These are phyloP conservation scores for Mirounga angustirostris DNA, from an alignment of 2,113 vertebrate species.

Conservation along the genomic window DNA sequence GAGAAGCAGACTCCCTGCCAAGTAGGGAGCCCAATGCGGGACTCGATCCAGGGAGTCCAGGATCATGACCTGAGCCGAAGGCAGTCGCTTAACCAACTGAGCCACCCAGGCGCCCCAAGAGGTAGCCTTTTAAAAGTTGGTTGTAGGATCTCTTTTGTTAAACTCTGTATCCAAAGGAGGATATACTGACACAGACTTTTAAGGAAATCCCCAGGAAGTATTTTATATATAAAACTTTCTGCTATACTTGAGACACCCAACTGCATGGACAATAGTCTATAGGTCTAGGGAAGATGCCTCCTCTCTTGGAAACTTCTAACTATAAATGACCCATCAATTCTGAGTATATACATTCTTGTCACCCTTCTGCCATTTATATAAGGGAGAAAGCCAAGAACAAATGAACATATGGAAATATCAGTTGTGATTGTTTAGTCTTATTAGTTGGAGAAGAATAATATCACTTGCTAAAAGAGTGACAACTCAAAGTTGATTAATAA, in stretches of 20 bases:
- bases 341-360: not conserved
- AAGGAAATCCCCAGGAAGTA: not conserved
- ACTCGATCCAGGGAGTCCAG: too few relatives aligned
- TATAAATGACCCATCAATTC: not conserved
- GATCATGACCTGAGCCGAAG: too few relatives aligned
- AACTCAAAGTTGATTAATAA: not conserved
- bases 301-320: not conserved
- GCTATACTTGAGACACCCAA: not conserved
- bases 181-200: not conserved
- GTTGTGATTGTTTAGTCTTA: not conserved
- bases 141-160: slow-evolving; percentile 11
- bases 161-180: not conserved
- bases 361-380: not conserved
- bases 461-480: not conserved
- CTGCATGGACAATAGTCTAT: not conserved
- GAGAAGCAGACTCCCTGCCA: too few relatives aligned
- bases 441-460: not conserved
- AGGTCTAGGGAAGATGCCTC: not conserved
- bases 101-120: not conserved
- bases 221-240: not conserved
- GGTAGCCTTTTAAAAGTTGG: slow-evolving; percentile 26
- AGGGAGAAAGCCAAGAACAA: not conserved
- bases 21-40: too few relatives aligned
- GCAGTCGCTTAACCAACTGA: too few relatives aligned
- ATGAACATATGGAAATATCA: not conserved